Evolutionary conservation across 1,140 invertebrate species (phyloP).

Genomic region (Cherax destructor): DNA sequence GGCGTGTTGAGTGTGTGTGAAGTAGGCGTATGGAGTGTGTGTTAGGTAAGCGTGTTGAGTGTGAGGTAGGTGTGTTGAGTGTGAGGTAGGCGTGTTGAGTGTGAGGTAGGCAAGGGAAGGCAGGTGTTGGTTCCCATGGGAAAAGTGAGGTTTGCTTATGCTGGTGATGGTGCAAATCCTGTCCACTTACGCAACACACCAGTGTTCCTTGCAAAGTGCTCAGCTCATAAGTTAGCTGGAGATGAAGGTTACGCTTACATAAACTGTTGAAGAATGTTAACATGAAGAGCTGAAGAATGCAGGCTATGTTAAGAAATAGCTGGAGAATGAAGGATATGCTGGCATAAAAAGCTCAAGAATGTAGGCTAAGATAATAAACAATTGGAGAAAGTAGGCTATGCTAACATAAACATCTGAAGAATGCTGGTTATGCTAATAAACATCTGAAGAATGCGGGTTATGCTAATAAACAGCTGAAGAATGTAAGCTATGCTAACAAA

Average conservation of each 20-base stretch:
- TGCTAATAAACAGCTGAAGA: too few species aligned
- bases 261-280: too few species aligned
- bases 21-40: neutral
- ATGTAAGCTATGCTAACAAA: too few species aligned
- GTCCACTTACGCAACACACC: neutral
- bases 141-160: conserved; percentile 11
- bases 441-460: too few species aligned
- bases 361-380: too few species aligned
- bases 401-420: too few species aligned
- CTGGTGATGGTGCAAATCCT: conserved; percentile 7
- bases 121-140: conserved; percentile 3
- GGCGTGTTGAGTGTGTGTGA: neutral
- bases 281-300: too few species aligned
- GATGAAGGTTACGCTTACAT: neutral
- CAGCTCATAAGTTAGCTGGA: neutral
- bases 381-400: too few species aligned
- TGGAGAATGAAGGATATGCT: too few species aligned
- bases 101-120: neutral
- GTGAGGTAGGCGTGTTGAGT: neutral
- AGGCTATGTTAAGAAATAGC: too few species aligned
- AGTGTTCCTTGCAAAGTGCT: neutral
- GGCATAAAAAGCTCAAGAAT: too few species aligned
- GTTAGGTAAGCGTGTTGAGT: neutral
- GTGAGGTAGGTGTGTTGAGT: neutral
- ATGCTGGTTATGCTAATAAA: too few species aligned